Conservation (phyloP, 2,888 invertebrate genomes). For the Lamellibrachia satsuma region DNA sequence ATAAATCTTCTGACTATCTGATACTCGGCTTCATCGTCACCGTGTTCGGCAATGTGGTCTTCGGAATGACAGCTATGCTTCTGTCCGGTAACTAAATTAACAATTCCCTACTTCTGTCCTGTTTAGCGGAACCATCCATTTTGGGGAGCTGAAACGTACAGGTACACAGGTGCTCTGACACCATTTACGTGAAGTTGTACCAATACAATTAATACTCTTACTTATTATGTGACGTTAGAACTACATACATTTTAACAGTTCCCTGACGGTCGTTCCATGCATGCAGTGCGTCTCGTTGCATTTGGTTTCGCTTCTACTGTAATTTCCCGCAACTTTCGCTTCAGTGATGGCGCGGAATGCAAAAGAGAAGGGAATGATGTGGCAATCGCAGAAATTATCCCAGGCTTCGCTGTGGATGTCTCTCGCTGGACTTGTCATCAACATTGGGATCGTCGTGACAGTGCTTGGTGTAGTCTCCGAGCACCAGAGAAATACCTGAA, state of each 20-base stretch:
- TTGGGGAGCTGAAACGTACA: too few species aligned
- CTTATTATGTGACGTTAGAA: too few species aligned
- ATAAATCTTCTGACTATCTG: neutral
- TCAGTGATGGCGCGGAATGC: conserved; percentile 5
- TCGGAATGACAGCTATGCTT: neutral
- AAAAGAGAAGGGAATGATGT: neutral
- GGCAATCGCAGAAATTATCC: neutral
- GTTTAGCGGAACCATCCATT: too few species aligned
- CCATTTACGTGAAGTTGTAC: too few species aligned
- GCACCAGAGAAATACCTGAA: neutral
- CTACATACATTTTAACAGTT: too few species aligned
- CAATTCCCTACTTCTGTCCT: too few species aligned
- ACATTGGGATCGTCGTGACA: neutral
- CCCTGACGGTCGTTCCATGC: neutral
- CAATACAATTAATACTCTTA: too few species aligned
- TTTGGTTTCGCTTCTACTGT: neutral
- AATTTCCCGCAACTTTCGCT: neutral
- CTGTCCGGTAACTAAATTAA: neutral
- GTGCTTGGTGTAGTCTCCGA: neutral
- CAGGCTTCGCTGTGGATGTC: neutral
- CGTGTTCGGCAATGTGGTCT: neutral
- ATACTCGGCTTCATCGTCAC: neutral
- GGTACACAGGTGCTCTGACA: too few species aligned
- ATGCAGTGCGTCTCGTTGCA: neutral
- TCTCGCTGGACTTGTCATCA: neutral